phyloP scores from a whole-genome alignment of 2,888 invertebrate species.

The Synergus japonicus region DNA sequence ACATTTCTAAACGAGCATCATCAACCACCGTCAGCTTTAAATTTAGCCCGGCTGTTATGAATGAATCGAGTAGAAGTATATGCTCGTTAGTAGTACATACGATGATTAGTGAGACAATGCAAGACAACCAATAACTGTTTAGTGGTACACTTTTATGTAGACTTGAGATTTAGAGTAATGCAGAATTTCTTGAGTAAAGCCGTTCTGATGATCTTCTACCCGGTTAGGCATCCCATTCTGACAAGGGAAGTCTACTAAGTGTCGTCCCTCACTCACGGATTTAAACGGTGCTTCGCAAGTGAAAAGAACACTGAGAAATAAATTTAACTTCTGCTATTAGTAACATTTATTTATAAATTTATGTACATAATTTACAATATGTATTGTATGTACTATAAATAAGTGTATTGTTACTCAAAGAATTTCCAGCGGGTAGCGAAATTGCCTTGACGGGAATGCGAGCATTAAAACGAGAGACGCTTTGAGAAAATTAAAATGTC shows the following conservation, averaged over 20 bases:
- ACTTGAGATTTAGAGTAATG: slow-evolving; percentile 24
- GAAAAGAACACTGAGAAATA: background rate
- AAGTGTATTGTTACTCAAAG: background rate
- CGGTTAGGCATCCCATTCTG: background rate
- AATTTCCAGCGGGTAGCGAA: background rate
- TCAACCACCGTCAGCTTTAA: slow-evolving; percentile 58
- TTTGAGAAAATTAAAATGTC: background rate
- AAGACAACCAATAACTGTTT: slow-evolving; percentile 15
- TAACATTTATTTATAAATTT: background rate
- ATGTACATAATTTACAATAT: too few species aligned
- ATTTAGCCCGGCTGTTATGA: slow-evolving; percentile 63
- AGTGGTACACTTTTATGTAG: slow-evolving; percentile 4
- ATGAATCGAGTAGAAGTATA: slow-evolving; percentile 55
- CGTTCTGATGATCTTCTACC: background rate
- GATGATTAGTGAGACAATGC: slow-evolving; percentile 38
- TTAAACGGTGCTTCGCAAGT: slow-evolving; percentile 21
- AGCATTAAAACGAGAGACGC: background rate
- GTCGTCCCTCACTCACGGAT: background rate
- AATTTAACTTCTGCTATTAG: background rate
- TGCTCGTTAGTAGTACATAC: slow-evolving; percentile 14
- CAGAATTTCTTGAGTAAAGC: slow-evolving; percentile 23
- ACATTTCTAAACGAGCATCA: slow-evolving; percentile 50
- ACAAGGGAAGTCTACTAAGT: slow-evolving; percentile 31
- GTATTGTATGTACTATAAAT: too few species aligned
- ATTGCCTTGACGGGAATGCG: background rate